Evolutionary conservation across 1,140 invertebrate genomes (phyloP).

Genomic region (Pseudomyrmex pallidus): DNA sequence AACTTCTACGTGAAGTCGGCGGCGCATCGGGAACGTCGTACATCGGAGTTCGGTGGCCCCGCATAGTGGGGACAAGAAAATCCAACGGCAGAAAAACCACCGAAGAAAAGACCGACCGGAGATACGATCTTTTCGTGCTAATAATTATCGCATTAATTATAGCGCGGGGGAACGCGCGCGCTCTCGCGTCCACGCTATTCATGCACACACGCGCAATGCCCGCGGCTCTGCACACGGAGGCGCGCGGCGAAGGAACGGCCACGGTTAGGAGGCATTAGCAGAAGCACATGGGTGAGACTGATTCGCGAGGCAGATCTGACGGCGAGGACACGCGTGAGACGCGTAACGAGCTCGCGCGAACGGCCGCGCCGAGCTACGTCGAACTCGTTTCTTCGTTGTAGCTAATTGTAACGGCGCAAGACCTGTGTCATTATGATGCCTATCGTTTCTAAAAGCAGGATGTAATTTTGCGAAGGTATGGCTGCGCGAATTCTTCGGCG

Average conservation of each 20-base stretch:
- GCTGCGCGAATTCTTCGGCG: slow-evolving; percentile 49
- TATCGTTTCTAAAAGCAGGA: slow-evolving; percentile 56
- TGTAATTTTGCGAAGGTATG: slow-evolving; percentile 53
- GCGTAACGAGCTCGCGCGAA: slow-evolving; percentile 64
- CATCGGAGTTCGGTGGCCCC: slow-evolving; percentile 69
- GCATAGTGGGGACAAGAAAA: slow-evolving; percentile 69
- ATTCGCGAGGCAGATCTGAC: slow-evolving; percentile 71
- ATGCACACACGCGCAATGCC: slow-evolving; percentile 47
- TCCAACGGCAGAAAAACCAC: slow-evolving; percentile 63
- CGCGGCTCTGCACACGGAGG: slow-evolving; percentile 21
- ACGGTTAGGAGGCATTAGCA: slow-evolving; percentile 61
- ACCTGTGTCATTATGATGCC: slow-evolving; percentile 57
- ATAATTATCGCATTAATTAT: slow-evolving; percentile 78
- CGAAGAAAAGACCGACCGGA: slow-evolving; percentile 73
- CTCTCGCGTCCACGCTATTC: slow-evolving; percentile 67
- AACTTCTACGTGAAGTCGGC: slow-evolving; percentile 16
- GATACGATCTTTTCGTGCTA: slow-evolving; percentile 77
- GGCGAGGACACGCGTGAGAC: slow-evolving; percentile 67
- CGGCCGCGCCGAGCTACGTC: slow-evolving; percentile 28
- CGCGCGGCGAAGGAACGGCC: slow-evolving; percentile 57
- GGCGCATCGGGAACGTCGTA: slow-evolving; percentile 36
- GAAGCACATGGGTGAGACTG: slow-evolving; percentile 69
- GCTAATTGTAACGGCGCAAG: slow-evolving; percentile 55
- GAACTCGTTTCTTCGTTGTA: slow-evolving; percentile 42
- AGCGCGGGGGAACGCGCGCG: slow-evolving; percentile 55